phyloP scores from a whole-genome alignment of 2,113 vertebrate genomes.

The Enhydra lutris region DNA sequence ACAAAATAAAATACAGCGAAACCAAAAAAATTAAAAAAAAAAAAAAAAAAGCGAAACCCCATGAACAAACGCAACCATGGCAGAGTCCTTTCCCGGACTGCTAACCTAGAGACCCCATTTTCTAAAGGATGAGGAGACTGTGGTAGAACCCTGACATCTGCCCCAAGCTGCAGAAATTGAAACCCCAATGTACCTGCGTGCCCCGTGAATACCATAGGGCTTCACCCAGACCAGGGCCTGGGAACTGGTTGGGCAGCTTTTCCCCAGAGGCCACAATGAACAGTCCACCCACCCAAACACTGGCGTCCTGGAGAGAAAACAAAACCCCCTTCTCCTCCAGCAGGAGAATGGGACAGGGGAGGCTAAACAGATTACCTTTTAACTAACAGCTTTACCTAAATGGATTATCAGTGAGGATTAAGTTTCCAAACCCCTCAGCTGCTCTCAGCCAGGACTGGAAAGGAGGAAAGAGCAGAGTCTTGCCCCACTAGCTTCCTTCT shows the following conservation, averaged over 20 bases:
- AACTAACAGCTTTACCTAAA: constrained; percentile 39
- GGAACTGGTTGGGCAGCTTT: constrained; percentile 45
- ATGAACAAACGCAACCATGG: not conserved
- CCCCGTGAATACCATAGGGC: not conserved
- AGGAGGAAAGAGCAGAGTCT: not conserved
- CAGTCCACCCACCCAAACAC: not conserved
- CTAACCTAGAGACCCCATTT: not conserved
- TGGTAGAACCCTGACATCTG: not conserved
- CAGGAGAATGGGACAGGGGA: not conserved
- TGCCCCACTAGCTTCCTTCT: not conserved
- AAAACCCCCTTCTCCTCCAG: not conserved
- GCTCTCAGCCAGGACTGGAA: not conserved
- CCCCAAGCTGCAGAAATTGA: not conserved
- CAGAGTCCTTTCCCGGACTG: not conserved
- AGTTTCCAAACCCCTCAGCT: not conserved
- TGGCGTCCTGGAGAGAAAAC: not conserved
- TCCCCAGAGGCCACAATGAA: not conserved
- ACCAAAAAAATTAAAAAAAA: not conserved
- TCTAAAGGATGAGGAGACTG: not conserved
- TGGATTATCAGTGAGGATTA: not conserved
- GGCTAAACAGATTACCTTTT: not conserved
- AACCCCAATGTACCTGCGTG: not conserved
- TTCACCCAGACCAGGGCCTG: not conserved
- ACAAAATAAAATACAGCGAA: not conserved
- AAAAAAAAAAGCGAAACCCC: not conserved